Base-by-base conservation (phyloP, 2,797 vertebrate species). In the Chrysocyon brachyurus region DNA sequence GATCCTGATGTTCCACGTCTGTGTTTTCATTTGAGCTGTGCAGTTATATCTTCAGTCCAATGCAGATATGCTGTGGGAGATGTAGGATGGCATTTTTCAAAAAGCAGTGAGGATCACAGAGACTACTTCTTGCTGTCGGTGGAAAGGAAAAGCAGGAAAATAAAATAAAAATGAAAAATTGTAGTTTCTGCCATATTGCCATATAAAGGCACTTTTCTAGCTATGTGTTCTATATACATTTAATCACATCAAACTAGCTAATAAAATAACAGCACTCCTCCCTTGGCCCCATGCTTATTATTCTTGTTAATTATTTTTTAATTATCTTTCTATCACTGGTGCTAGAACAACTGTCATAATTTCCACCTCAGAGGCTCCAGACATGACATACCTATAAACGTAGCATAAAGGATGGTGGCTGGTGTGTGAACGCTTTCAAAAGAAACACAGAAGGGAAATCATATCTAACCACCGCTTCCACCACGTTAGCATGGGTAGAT, bases 221-320 rank as follows among this genome's bases (percentile, higher is more conserved):
- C 91, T 94, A 31, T 28, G n/a, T 49, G 24, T 88, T 98, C 84
- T 97, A 24, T 94, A 94, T 79, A 94, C 97, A 96, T 98, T 98
- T 97, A 98, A 98, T 98, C 95, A 98, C 68, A 96, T 90, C 97
- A 97, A 82, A 97, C 89, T 92, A 98, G 90, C 86, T 97, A 97
- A 98, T 98, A 96, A 98, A 98, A 98, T 97, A 96, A 98, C 98
- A 98, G 68, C 92, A 92, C 91, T 97, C 88, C 61, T 98, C 98
- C 97, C 98, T 98, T 96, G 97, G 95, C 96, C 97, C 97, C 94
- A 59, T 97, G 97, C 93, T 99, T 98, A 99, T 98, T 98, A 98
- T 98, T 98, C 98, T 98, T 99, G 98, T 97, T 99, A 99, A 99
- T 99, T 99, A 98, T 98, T 98, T 98, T 98, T 98, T 94, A 99